Percentiles rank a stretch among this genome's conserved stretches.
phyloP scores from a whole-genome alignment of 2,113 vertebrate species.

The Corythoichthys intestinalis region DNA sequence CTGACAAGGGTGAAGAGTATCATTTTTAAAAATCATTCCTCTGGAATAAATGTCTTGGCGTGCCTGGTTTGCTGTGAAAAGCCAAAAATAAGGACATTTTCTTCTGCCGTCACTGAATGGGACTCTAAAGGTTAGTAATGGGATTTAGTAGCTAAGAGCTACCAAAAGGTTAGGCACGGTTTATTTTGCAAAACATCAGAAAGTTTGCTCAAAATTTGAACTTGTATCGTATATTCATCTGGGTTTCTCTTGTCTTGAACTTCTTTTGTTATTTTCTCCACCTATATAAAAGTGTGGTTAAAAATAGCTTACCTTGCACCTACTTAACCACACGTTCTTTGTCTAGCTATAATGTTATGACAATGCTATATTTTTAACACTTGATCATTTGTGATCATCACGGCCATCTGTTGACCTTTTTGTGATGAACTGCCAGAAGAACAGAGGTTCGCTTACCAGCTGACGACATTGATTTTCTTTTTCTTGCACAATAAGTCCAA shows the following conservation, averaged over 20 bases:
- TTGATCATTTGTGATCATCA: not conserved
- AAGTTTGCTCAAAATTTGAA: not conserved
- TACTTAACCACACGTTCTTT: not conserved
- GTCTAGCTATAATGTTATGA: not conserved
- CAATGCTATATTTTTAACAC: not conserved
- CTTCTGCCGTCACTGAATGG: slow-evolving; percentile 43
- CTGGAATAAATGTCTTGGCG: not conserved
- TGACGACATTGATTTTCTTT: slow-evolving; percentile 16
- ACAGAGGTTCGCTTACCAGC: slow-evolving; percentile 5
- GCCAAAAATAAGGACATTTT: not conserved
- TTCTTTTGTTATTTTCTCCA: not conserved
- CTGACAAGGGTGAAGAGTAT: not conserved
- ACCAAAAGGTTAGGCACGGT: no score
- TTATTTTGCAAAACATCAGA: not conserved
- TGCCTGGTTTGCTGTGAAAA: not conserved
- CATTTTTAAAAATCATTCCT: not conserved
- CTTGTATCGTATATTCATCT: not conserved
- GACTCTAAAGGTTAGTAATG: slow-evolving; percentile 54
- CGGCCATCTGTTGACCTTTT: not conserved
- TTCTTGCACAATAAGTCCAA: not conserved
- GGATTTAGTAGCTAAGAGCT: not conserved
- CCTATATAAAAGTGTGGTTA: not conserved
- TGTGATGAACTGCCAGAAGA: not conserved
- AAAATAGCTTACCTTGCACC: not conserved
- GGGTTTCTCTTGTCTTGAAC: not conserved